Conservation (phyloP, 2,888 invertebrate species). For the Harmothoe impar region DNA sequence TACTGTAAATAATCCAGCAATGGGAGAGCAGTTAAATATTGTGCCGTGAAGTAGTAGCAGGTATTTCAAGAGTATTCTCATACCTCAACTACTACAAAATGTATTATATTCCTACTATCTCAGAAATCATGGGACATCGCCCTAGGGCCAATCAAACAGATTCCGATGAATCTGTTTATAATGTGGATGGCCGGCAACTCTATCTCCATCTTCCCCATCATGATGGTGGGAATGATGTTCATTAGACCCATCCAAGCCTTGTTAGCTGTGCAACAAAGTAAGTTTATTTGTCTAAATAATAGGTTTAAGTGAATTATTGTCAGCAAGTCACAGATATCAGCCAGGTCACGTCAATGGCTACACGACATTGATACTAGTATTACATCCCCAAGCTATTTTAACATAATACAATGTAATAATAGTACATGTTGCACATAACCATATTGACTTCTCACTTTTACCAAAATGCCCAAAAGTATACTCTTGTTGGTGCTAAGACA, state of each 20-base stretch:
- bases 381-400: no score
- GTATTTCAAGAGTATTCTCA: no score
- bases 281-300: slow-evolving; percentile 72
- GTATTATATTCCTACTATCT: neutral
- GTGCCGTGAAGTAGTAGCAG: no score
- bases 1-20: no score
- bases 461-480: no score
- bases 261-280: slow-evolving; percentile 89
- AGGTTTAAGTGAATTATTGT: slow-evolving; percentile 33
- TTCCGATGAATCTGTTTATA: slow-evolving; percentile 99
- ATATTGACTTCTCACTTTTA: no score
- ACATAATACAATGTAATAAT: no score
- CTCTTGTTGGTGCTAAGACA: no score
- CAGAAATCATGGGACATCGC: slow-evolving; percentile 97
- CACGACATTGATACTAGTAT: slow-evolving; percentile 3
- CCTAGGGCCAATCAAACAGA: slow-evolving; percentile 94
- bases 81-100: no score
- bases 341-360: slow-evolving; percentile 56
- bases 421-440: no score
- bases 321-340: no score
- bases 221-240: slow-evolving; percentile 99
- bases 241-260: slow-evolving; percentile 97
- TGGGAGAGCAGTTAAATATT: no score
- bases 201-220: slow-evolving; percentile 99
- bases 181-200: slow-evolving; percentile 99